A percentile compares a stretch with the other conserved stretches of the same genome.
Evolutionary conservation across 2,113 vertebrate species (phyloP).

Genomic region (Casuarius casuarius): DNA sequence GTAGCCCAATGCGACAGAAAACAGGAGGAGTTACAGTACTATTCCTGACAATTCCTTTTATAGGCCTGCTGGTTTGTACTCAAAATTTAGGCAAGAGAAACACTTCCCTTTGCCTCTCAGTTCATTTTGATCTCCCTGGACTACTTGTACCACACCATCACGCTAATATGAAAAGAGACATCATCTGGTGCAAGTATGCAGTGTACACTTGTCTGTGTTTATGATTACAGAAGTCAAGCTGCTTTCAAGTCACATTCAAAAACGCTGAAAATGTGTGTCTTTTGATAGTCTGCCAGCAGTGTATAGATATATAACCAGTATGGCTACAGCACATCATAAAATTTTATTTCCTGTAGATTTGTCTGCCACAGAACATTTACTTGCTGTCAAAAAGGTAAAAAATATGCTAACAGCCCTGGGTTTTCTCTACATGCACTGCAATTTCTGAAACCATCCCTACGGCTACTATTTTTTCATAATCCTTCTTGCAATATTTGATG

Average conservation of each 20-base stretch:
- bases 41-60: not conserved
- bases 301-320: conserved; percentile 51
- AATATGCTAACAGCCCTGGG: conserved; percentile 49
- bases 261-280: not conserved
- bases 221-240: conserved; percentile 62
- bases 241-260: conserved; percentile 59
- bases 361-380: conserved; percentile 73
- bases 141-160: not conserved
- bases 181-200: not conserved
- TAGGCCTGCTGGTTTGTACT: not conserved
- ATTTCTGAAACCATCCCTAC: conserved; percentile 53
- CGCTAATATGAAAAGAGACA: not conserved
- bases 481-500: conserved; percentile 38
- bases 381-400: conserved; percentile 69
- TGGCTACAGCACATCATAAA: conserved; percentile 56
- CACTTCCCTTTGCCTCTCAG: not conserved
- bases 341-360: conserved; percentile 72
- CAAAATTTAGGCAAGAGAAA: conserved; percentile 8
- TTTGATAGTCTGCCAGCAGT: conserved; percentile 63
- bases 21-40: not conserved
- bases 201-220: conserved; percentile 40
- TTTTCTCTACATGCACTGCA: conserved; percentile 29
- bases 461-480: conserved; percentile 52
- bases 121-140: conserved; percentile 14
- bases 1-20: not conserved